A percentile compares a stretch with the other conserved stretches of the same genome.
phyloP scores from a whole-genome alignment of 2,888 invertebrate species.

The Invenusta paracnida region DNA sequence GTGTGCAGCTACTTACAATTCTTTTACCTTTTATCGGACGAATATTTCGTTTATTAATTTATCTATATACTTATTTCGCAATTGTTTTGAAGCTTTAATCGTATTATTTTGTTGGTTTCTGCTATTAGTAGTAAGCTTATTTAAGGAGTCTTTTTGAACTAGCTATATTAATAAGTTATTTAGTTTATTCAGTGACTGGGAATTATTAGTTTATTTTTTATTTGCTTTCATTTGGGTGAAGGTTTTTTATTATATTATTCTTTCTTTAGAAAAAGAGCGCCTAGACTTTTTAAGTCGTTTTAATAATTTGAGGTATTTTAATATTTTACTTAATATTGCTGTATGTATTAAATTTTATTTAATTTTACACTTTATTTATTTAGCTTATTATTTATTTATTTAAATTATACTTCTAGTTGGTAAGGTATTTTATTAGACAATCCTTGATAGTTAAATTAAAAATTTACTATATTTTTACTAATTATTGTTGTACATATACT shows the following conservation, averaged over 20 bases:
- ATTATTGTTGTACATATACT: background rate
- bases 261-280: background rate
- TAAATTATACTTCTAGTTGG: background rate
- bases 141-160: background rate
- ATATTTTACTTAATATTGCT: background rate
- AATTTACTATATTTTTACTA: background rate
- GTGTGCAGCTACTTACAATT: background rate
- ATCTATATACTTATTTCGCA: background rate
- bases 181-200: background rate
- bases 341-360: background rate
- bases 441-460: background rate
- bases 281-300: background rate
- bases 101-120: background rate
- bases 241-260: background rate
- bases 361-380: background rate
- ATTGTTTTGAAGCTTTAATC: background rate
- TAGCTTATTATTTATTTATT: background rate
- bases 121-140: background rate
- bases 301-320: background rate
- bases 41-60: background rate
- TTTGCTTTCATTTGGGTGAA: background rate
- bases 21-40: background rate
- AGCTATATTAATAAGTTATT: background rate
- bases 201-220: background rate
- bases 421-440: background rate